phyloP scores from a whole-genome alignment of 2,888 invertebrate species.

The Lasioglossum figueresi region DNA sequence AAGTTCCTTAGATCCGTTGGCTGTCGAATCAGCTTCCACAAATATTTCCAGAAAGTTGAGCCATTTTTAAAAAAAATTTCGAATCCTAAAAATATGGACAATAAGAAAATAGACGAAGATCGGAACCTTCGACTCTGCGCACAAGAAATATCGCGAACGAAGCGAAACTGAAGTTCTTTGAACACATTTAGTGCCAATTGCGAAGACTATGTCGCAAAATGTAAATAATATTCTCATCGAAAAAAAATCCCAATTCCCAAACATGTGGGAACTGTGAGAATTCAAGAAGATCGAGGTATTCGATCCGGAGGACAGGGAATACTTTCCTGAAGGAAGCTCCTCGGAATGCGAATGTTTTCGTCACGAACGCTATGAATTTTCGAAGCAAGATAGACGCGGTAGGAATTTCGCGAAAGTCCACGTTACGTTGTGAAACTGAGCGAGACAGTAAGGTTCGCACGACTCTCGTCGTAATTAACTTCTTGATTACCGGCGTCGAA shows the following conservation, averaged over 20 bases:
- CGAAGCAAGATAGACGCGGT: background rate
- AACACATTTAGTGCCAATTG: too few species aligned
- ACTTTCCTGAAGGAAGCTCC: background rate
- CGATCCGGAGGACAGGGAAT: background rate
- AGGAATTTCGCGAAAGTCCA: background rate
- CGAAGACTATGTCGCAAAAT: background rate
- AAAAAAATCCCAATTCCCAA: background rate
- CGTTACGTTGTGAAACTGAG: background rate
- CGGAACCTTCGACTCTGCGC: too few species aligned
- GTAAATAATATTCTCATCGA: background rate
- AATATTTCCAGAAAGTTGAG: background rate
- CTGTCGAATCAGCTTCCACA: background rate
- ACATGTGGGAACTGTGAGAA: background rate
- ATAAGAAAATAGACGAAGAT: too few species aligned
- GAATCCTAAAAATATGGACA: too few species aligned
- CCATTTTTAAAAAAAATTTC: background rate
- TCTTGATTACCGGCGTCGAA: conserved; percentile 44
- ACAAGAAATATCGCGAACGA: too few species aligned
- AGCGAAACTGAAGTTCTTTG: too few species aligned
- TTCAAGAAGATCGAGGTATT: background rate
- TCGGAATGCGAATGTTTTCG: background rate
- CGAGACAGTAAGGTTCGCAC: conserved; percentile 8
- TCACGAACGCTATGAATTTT: background rate
- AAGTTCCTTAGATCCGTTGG: background rate
- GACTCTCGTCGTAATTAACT: conserved; percentile 45